phyloP scores from a whole-genome alignment of 1,140 invertebrate genomes.

The Drosophila melanogaster region Release_6_plus_ISO1_MT NT_033777.3:22189501-22190000 shows the following conservation, averaged over 20 bases:
- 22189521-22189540: constrained; percentile 57
- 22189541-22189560: constrained; percentile 54
- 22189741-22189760: neutral
- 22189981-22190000: constrained; percentile 43
- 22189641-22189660: constrained; percentile 61
- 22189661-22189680: constrained; percentile 15
- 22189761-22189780: too few species aligned
- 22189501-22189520: constrained; percentile 27
- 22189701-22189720: constrained; percentile 38
- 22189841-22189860: constrained; percentile 50
- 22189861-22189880: constrained; percentile 41
- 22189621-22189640: constrained; percentile 79
- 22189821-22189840: neutral
- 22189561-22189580: constrained; percentile 66
- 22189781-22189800: too few species aligned
- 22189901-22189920: constrained; percentile 7
- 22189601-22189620: constrained; percentile 78
- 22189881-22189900: constrained; percentile 46
- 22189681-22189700: constrained; percentile 24
- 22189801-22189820: too few species aligned
- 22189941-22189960: constrained; percentile 59
- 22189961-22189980: constrained; percentile 66
- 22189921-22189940: constrained; percentile 48
- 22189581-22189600: constrained; percentile 7
- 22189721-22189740: neutral